Evolutionary conservation across 2,113 vertebrate genomes (phyloP).

Genomic region (Salvator merianae): DNA sequence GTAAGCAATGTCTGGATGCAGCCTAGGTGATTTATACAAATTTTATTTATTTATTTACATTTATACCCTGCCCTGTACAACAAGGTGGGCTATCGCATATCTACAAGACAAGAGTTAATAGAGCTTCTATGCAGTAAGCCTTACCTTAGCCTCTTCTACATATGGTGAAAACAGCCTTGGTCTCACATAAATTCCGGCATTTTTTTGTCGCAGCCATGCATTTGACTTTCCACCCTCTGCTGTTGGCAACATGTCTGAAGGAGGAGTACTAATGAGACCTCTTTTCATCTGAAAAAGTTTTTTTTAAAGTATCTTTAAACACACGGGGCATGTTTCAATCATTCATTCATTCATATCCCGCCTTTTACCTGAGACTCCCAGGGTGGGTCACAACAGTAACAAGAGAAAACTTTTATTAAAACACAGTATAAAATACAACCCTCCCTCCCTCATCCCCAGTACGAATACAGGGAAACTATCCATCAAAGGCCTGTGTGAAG

Average conservation of each 20-base stretch:
- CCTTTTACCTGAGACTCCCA: no score
- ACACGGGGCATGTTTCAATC: not conserved
- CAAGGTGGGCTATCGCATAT: not conserved
- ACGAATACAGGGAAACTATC: no score
- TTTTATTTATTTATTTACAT: no score
- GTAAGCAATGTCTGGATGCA: no score
- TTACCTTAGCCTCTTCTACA: constrained; percentile 97
- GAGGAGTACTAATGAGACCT: constrained; percentile 97
- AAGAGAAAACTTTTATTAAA: no score
- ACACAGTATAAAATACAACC: no score
- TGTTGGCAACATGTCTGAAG: constrained; percentile 96
- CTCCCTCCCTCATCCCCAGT: no score
- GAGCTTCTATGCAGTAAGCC: not conserved
- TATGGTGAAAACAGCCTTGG: constrained; percentile 90
- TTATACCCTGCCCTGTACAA: no score
- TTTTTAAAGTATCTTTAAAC: no score
- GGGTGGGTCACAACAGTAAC: no score
- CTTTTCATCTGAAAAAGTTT: constrained; percentile 86
- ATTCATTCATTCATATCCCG: not conserved
- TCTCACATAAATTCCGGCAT: constrained; percentile 93
- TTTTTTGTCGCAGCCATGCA: constrained; percentile 95
- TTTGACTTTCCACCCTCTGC: constrained; percentile 95
- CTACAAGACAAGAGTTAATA: not conserved
- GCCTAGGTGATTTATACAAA: not conserved
- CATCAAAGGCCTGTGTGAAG: no score